Conservation (phyloP, 2,797 vertebrate genomes). For the Cottoperca gobio region DNA sequence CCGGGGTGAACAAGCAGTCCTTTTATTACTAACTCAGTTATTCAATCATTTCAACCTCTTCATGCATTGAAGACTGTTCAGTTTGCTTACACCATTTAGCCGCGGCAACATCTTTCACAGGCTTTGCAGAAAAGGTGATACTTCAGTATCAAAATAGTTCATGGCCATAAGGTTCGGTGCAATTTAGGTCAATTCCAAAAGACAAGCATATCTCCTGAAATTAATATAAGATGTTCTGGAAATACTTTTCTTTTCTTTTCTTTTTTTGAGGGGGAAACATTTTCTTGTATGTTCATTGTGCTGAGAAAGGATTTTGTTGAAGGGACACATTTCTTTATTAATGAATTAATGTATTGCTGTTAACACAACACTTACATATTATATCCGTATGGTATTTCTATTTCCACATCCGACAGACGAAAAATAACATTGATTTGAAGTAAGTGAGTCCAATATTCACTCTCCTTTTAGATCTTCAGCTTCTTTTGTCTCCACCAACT, state of each 20-base stretch:
- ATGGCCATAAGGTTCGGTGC: background rate
- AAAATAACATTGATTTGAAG: background rate
- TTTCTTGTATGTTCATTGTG: too few species aligned
- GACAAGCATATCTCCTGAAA: too few species aligned
- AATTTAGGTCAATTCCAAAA: conserved; percentile 6
- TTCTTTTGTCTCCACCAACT: background rate
- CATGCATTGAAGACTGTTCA: conserved; percentile 46
- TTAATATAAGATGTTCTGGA: too few species aligned
- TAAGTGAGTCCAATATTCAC: background rate
- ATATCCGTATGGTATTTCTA: background rate
- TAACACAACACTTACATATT: background rate
- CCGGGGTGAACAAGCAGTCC: conserved; percentile 68
- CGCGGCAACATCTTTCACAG: conserved; percentile 39
- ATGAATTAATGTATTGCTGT: background rate
- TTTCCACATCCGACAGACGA: background rate
- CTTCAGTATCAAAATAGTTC: conserved; percentile 28
- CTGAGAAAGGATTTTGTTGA: too few species aligned
- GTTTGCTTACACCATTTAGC: conserved; percentile 41
- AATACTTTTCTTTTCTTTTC: too few species aligned
- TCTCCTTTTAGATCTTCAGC: background rate
- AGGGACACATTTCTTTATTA: background rate
- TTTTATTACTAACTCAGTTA: conserved; percentile 76
- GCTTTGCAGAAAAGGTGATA: conserved; percentile 31
- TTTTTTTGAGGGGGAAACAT: too few species aligned
- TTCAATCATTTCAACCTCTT: conserved; percentile 72